Evolutionary conservation across 2,113 vertebrate species (phyloP).

Genomic region (Phylloscopus trochiloides): DNA sequence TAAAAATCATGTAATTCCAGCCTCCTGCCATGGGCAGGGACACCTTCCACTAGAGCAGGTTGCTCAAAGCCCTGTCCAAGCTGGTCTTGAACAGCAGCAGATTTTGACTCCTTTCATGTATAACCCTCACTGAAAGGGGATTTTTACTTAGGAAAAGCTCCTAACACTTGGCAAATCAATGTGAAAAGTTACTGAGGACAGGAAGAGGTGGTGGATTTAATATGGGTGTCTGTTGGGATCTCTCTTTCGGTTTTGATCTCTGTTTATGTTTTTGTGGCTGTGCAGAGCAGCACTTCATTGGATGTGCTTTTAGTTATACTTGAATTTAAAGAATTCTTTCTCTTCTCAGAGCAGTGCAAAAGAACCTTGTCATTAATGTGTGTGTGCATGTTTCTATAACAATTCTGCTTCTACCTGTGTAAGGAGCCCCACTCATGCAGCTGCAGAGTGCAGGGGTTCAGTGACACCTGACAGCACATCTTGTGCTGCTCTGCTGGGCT

Average conservation of each 20-base stretch:
- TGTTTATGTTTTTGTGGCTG: neutral
- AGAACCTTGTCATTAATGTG: neutral
- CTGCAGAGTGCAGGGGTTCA: accelerated
- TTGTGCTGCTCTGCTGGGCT: neutral
- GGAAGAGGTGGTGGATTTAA: neutral
- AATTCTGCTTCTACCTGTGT: neutral
- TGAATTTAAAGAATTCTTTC: neutral
- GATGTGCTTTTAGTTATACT: neutral
- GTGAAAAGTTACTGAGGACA: neutral
- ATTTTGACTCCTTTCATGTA: neutral
- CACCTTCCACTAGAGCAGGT: neutral
- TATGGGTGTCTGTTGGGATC: neutral
- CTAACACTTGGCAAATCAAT: neutral
- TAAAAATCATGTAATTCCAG: neutral
- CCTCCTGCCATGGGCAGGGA: neutral
- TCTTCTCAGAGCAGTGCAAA: neutral
- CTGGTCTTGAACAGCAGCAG: neutral
- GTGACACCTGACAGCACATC: neutral
- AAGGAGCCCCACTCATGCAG: neutral
- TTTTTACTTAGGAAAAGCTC: neutral
- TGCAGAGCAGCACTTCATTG: neutral
- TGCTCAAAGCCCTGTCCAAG: neutral
- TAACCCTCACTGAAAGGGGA: neutral
- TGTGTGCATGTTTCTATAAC: neutral
- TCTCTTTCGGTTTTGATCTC: neutral